These are phyloP conservation scores for Euproctis similis DNA, from an alignment of 2,888 invertebrate species.

Conservation along the genomic window DNA sequence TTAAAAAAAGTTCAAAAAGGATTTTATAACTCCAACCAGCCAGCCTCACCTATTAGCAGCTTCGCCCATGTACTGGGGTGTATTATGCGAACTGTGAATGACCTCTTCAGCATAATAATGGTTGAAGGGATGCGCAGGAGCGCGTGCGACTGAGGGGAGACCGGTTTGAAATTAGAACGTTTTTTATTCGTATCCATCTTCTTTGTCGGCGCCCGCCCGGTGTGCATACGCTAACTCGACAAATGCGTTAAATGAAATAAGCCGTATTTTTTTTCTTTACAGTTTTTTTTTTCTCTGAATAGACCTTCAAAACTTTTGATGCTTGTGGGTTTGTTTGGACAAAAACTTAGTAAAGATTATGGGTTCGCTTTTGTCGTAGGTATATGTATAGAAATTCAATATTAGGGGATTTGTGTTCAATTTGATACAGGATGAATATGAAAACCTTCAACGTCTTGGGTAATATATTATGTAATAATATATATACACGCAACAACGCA, in stretches of 20 bases:
- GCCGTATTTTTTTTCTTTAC: constrained; percentile 67
- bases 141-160: constrained; percentile 67
- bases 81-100: constrained; percentile 74
- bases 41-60: constrained; percentile 53
- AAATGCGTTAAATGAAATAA: constrained; percentile 72
- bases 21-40: constrained; percentile 34
- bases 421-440: constrained; percentile 20
- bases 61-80: constrained; percentile 47
- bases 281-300: constrained; percentile 57
- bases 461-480: no score
- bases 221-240: constrained; percentile 73
- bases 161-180: constrained; percentile 76
- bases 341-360: constrained; percentile 40
- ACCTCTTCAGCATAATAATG: constrained; percentile 74
- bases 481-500: no score
- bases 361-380: constrained; percentile 25
- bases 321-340: constrained; percentile 40
- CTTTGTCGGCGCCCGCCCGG: constrained; percentile 73
- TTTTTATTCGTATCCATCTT: constrained; percentile 54
- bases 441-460: no score
- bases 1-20: constrained; percentile 31
- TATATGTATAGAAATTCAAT: constrained; percentile 25
- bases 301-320: constrained; percentile 44
- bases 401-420: constrained; percentile 23
- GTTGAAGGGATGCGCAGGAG: constrained; percentile 71